Evolutionary conservation across 2,888 invertebrate species (phyloP).

Genomic region (Eristalinus sepulchralis): DNA sequence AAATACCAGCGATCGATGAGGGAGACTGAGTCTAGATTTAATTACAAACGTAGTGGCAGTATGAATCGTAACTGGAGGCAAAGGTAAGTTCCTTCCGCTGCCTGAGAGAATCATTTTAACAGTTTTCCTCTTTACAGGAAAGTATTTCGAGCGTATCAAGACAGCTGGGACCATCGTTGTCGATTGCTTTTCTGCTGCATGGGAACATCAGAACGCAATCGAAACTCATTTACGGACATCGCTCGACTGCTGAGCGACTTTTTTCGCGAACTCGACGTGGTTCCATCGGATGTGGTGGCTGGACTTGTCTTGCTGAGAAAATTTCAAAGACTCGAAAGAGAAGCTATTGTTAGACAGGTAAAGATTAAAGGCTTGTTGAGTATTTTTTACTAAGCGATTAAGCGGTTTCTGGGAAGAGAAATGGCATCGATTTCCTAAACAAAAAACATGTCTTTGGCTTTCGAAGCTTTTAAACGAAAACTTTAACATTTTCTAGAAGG

Average conservation of each 20-base stretch:
- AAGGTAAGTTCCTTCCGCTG: constrained; percentile 82
- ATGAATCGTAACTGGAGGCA: constrained; percentile 91
- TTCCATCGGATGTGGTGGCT: constrained; percentile 92
- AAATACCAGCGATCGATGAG: constrained; percentile 91
- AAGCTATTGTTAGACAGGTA: constrained; percentile 87
- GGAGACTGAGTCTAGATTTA: constrained; percentile 88
- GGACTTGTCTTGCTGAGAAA: constrained; percentile 90
- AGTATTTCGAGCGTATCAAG: constrained; percentile 92
- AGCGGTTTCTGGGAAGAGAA: too few relatives aligned
- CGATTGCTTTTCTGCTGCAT: constrained; percentile 91
- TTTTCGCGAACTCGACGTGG: constrained; percentile 93
- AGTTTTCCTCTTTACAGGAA: constrained; percentile 83
- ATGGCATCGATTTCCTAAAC: too few relatives aligned
- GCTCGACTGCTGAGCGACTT: constrained; percentile 92
- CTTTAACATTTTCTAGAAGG: too few relatives aligned
- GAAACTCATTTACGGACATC: constrained; percentile 93
- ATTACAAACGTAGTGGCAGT: constrained; percentile 89
- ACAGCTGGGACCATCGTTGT: constrained; percentile 93
- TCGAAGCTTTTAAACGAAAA: too few relatives aligned
- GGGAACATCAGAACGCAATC: constrained; percentile 87
- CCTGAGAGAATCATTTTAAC: not conserved
- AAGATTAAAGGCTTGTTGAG: constrained; percentile 20
- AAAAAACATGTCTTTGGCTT: too few relatives aligned
- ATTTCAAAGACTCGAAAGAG: constrained; percentile 89
- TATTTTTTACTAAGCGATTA: too few relatives aligned